Evolutionary conservation across 2,888 invertebrate species (phyloP).

Genomic region (Megastigmus dorsalis): DNA sequence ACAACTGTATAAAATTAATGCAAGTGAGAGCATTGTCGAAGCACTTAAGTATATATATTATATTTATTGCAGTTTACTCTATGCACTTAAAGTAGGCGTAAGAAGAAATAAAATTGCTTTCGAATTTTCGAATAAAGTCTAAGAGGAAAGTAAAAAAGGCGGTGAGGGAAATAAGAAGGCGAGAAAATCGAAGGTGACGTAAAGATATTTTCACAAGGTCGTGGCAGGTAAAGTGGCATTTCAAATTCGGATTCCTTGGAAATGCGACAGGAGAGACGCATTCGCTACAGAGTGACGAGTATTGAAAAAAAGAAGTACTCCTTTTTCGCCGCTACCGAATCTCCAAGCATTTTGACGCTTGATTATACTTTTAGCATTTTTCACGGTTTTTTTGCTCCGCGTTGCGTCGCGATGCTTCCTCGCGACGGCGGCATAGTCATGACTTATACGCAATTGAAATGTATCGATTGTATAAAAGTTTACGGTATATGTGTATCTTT

Average conservation of each 20-base stretch:
- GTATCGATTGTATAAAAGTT: no score
- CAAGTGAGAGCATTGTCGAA: no score
- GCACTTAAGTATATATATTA: no score
- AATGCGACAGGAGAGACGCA: slow-evolving; percentile 35
- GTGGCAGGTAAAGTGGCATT: slow-evolving; percentile 50
- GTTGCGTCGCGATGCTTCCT: no score
- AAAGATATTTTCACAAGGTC: slow-evolving; percentile 44
- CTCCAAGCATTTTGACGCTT: slow-evolving; percentile 33
- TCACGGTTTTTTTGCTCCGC: no score
- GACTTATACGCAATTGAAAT: no score
- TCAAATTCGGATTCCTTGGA: slow-evolving; percentile 47
- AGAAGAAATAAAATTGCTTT: not conserved
- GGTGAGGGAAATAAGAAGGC: slow-evolving; percentile 10
- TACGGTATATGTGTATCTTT: no score
- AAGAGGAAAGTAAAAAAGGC: not conserved
- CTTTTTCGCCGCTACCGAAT: not conserved
- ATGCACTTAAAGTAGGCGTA: not conserved
- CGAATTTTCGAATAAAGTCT: not conserved
- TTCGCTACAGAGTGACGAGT: slow-evolving; percentile 43
- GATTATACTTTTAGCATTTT: slow-evolving; percentile 34
- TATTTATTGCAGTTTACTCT: no score
- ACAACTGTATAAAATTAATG: no score
- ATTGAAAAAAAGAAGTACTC: slow-evolving; percentile 49
- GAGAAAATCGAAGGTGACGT: slow-evolving; percentile 40
- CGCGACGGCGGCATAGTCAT: no score